Conservation (phyloP, 1,140 invertebrate genomes). For the Trichogramma pretiosum region DNA sequence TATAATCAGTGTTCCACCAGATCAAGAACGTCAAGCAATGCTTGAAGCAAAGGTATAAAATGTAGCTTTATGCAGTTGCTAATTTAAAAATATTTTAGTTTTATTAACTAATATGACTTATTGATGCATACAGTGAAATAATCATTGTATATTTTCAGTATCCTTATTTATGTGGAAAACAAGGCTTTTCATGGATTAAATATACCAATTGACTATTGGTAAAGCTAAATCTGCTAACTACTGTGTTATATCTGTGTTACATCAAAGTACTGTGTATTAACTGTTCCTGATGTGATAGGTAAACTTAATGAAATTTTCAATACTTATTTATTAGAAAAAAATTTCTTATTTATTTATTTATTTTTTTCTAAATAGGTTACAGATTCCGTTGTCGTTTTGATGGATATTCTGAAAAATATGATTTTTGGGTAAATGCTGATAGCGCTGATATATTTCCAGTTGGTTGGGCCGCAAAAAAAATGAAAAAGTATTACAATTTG, state of each 20-base stretch:
- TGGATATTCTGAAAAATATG: constrained; percentile 79
- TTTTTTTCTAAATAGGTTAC: constrained; percentile 51
- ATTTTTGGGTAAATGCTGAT: constrained; percentile 91
- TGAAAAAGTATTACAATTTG: constrained; percentile 62
- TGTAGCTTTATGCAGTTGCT: constrained; percentile 8
- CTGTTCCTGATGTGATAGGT: constrained; percentile 68
- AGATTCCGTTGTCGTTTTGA: constrained; percentile 86
- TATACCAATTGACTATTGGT: constrained; percentile 61
- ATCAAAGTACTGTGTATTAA: constrained; percentile 78
- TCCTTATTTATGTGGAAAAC: constrained; percentile 60
- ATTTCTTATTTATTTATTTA: constrained; percentile 2
- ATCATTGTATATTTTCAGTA: no score
- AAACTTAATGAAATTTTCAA: constrained; percentile 13
- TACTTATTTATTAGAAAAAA: constrained; percentile 4
- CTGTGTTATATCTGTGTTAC: constrained; percentile 76
- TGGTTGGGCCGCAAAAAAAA: constrained; percentile 89
- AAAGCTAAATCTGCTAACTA: constrained; percentile 68
- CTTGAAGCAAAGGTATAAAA: constrained; percentile 32
- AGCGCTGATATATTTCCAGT: constrained; percentile 84
- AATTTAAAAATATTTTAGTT: constrained; percentile 5
- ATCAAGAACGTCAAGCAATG: constrained; percentile 36
- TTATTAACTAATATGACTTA: no score
- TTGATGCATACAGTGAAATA: no score
- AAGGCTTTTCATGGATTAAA: constrained; percentile 66
- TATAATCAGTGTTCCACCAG: constrained; percentile 25